A percentile compares a stretch with the other conserved stretches of the same genome.
phyloP scores from a whole-genome alignment of 2,797 vertebrate genomes.

The Coccyzus lansbergi region DNA sequence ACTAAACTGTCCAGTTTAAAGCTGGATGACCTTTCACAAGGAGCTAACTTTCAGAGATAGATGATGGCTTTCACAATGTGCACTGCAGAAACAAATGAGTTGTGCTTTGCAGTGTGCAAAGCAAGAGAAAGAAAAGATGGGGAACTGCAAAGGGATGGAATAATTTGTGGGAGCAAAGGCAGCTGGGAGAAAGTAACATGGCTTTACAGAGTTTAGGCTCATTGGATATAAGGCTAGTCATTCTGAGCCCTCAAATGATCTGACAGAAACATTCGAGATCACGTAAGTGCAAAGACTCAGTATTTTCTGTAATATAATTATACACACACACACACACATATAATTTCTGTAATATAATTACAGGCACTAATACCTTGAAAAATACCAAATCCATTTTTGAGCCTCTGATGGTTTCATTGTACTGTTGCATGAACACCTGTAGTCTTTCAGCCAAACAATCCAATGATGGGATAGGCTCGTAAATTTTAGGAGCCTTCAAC shows the following conservation, averaged over 20 bases:
- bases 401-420: slow-evolving; percentile 84
- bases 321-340: too few species aligned
- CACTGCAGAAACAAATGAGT: background rate
- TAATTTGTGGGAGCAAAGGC: background rate
- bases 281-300: background rate
- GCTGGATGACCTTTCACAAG: background rate
- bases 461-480: slow-evolving; percentile 83
- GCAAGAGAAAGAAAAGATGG: background rate
- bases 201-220: background rate
- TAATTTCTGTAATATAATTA: background rate
- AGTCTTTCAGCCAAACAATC: slow-evolving; percentile 79
- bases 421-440: slow-evolving; percentile 80
- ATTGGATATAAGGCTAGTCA: background rate
- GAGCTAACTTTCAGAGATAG: background rate
- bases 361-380: slow-evolving; percentile 79
- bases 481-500: slow-evolving; percentile 83
- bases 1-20: background rate
- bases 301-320: background rate
- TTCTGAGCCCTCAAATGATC: background rate
- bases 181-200: background rate
- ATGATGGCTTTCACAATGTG: background rate
- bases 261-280: background rate
- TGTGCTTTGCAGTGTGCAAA: background rate
- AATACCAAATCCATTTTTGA: slow-evolving; percentile 87
- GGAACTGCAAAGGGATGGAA: background rate